These are phyloP conservation scores for Tokudaia tokunoshimensis DNA, from an alignment of 2,797 vertebrate species.

Conservation along the genomic window DNA sequence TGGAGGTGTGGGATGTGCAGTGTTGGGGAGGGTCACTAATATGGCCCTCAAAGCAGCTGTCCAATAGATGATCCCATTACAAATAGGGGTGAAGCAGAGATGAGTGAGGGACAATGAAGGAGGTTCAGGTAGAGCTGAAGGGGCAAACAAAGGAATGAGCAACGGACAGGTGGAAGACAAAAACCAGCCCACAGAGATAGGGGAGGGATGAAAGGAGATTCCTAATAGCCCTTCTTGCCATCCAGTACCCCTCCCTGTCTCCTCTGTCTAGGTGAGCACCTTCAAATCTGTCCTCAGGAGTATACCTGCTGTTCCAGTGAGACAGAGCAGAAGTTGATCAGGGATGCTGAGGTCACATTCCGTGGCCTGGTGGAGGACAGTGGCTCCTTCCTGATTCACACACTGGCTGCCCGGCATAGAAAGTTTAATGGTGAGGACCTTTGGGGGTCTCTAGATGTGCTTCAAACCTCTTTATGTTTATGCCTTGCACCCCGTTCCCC, in stretches of 20 bases:
- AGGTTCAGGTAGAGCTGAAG: constrained; percentile 49
- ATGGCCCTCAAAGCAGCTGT: not conserved
- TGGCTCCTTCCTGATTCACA: constrained; percentile 93
- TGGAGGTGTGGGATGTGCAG: not conserved
- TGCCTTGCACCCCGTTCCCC: not conserved
- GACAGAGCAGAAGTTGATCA: constrained; percentile 93
- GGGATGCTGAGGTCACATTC: constrained; percentile 92
- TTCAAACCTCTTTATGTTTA: constrained; percentile 14
- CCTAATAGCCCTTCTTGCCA: not conserved
- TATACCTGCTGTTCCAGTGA: constrained; percentile 96
- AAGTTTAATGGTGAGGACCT: constrained; percentile 92
- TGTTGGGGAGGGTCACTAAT: constrained; percentile 59
- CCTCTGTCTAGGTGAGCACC: constrained; percentile 91
- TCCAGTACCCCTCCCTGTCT: constrained; percentile 1
- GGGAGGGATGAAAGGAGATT: constrained; percentile 37
- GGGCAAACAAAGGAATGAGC: constrained; percentile 71
- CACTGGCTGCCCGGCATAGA: constrained; percentile 92
- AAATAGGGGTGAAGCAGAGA: not conserved
- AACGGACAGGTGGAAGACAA: not conserved
- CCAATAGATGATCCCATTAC: constrained; percentile 26
- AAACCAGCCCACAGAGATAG: not conserved
- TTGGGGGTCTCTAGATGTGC: not conserved
- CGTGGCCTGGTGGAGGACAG: constrained; percentile 91
- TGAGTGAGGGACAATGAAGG: constrained; percentile 39
- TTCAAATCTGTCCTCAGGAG: constrained; percentile 94